phyloP scores from a whole-genome alignment of 2,888 invertebrate species.

The Stenodema calcarata region DNA sequence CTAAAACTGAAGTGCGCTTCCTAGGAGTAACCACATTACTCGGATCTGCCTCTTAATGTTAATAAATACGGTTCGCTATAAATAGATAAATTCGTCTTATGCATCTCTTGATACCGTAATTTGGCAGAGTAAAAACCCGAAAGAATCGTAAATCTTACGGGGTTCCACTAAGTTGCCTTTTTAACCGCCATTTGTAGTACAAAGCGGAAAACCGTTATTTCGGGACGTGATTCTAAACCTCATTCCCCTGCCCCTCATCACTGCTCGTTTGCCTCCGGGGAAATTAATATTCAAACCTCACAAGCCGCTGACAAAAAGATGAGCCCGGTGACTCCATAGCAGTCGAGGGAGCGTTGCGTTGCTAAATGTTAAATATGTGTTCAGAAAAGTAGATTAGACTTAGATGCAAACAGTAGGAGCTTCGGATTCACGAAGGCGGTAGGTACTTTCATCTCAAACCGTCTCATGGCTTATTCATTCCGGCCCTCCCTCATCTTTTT shows the following conservation, averaged over 20 bases:
- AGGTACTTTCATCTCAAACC: not conserved
- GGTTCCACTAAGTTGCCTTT: not conserved
- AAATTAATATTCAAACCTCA: constrained; percentile 19
- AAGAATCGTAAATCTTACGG: not conserved
- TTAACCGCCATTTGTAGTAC: constrained; percentile 15
- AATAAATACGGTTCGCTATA: too few species aligned
- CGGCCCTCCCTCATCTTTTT: not conserved
- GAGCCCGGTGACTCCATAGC: not conserved
- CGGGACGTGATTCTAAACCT: constrained; percentile 14
- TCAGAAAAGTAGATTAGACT: constrained; percentile 21
- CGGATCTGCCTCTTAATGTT: too few species aligned
- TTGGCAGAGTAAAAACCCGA: not conserved
- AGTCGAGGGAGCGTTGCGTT: not conserved
- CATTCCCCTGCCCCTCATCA: not conserved
- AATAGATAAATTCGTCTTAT: not conserved
- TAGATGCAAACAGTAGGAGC: not conserved
- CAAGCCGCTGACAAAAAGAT: not conserved
- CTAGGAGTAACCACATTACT: too few species aligned
- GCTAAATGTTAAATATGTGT: not conserved
- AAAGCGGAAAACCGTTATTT: constrained; percentile 1
- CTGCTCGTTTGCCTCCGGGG: not conserved
- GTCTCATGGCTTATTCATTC: constrained; percentile 17
- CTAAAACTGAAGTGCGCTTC: too few species aligned
- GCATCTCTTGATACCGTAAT: not conserved
- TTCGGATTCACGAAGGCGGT: not conserved